Percentiles rank a stretch among this genome's conserved stretches.
Conservation (phyloP, 2,113 vertebrate species). For the Corythoichthys intestinalis region DNA sequence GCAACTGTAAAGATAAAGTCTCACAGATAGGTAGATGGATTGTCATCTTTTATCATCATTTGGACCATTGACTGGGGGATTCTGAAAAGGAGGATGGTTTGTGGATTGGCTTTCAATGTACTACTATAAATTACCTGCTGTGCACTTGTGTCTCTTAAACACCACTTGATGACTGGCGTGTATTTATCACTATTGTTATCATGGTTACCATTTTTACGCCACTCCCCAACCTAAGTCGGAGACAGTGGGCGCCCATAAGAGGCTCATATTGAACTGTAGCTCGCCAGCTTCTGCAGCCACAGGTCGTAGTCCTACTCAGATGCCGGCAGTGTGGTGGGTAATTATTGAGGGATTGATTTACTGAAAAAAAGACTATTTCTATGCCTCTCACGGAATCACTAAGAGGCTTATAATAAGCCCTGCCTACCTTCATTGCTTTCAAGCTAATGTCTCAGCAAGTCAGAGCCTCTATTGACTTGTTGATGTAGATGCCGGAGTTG, state of each 20-base stretch:
- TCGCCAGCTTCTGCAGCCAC: constrained; percentile 32
- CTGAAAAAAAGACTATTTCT: constrained; percentile 65
- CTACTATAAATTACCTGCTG: constrained; percentile 37
- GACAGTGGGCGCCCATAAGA: constrained; percentile 57
- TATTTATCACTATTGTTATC: constrained; percentile 59
- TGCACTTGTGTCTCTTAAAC: constrained; percentile 55
- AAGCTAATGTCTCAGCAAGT: constrained; percentile 54
- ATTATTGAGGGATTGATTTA: constrained; percentile 70
- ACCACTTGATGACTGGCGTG: constrained; percentile 63
- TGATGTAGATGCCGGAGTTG: constrained; percentile 64
- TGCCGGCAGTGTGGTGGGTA: constrained; percentile 52
- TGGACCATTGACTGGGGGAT: background rate
- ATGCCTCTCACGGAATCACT: constrained; percentile 66
- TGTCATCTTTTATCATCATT: background rate
- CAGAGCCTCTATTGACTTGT: constrained; percentile 69
- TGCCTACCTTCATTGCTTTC: constrained; percentile 65
- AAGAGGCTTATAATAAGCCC: constrained; percentile 74
- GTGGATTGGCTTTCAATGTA: constrained; percentile 31
- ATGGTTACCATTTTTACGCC: constrained; percentile 62
- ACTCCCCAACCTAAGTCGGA: constrained; percentile 69
- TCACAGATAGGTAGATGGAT: constrained; percentile 19
- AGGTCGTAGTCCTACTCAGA: constrained; percentile 35
- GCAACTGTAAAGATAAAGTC: constrained; percentile 19
- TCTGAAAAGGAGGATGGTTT: constrained; percentile 25
- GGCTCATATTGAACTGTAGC: constrained; percentile 59